Evolutionary conservation across 2,797 vertebrate genomes (phyloP), one percentile per base, ranked within the genome.

Genomic region (Rachycentron canadum): DNA sequence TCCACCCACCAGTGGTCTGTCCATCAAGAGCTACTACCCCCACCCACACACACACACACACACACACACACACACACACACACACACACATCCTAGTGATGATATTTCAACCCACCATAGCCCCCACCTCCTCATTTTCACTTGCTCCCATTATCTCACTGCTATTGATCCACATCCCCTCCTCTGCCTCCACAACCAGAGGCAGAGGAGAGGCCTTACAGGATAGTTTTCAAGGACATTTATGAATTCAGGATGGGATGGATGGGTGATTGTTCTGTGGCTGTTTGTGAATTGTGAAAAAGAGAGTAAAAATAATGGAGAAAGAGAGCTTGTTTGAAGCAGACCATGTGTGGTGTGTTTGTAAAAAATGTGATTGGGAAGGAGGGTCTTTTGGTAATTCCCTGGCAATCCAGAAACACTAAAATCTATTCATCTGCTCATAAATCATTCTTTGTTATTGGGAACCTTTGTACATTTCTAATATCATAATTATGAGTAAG

Each of bases 151-250:
- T 94, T 89, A 91, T 92, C 92, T 91, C 79, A 64, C 73, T 82
- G 67, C 59, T 90, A 93, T 94, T 91, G 93, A 95, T 94, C 91
- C 73, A 67, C 84, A 76, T 55, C 73, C 83, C 69, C 83, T 85
- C 65, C 28, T 73, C 73, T 63, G 66, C 78, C 71, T 85, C 71
- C 71, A 50, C 72, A 69, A 38, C 76, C 80, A 80, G 69, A 81
- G n/a, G n/a, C n/a, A n/a, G n/a, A n/a, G n/a, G n/a, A n/a, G 78
- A 83, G 84, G 69, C 82, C 76, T 87, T 80, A 82, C 82, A 89
- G 90, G 89, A 91, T 92, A 62, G 79, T 92, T 91, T 92, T 91
- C 92, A 93, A 90, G 90, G 91, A 70, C 85, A 69, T 93, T 91
- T 88, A 81, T 90, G 84, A 93, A 92, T 91, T 86, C 78, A 71